These are phyloP conservation scores for Congeria kusceri DNA, from an alignment of 2,888 invertebrate genomes.

Conservation along the genomic window DNA sequence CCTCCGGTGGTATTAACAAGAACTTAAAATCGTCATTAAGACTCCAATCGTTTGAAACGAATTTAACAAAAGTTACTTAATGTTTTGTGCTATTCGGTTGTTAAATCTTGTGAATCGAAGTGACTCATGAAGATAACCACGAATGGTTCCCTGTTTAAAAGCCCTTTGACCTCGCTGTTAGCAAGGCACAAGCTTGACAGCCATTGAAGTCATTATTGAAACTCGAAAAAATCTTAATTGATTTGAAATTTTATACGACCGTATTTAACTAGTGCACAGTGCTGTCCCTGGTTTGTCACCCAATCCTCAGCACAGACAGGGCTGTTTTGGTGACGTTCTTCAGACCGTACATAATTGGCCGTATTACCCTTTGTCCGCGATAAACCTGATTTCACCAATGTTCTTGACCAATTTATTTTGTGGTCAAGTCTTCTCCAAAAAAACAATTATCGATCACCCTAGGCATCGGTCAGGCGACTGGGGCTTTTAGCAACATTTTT, in stretches of 20 bases:
- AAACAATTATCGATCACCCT: slow-evolving; percentile 4
- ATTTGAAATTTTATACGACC: neutral
- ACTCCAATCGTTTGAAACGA: no score
- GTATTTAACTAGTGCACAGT: neutral
- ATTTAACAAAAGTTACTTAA: no score
- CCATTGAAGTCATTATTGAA: neutral
- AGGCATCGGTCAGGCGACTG: neutral
- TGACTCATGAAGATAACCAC: no score
- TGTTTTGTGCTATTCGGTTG: no score
- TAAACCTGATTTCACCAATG: neutral
- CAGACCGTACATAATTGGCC: neutral
- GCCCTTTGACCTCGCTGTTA: neutral
- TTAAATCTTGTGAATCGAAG: no score
- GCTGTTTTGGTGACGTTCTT: neutral
- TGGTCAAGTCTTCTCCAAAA: neutral
- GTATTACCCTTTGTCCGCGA: neutral
- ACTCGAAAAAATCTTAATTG: neutral
- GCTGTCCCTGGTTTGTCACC: neutral
- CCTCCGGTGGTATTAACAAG: no score
- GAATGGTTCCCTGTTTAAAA: no score
- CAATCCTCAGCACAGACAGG: neutral
- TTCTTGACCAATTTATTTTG: slow-evolving; percentile 5
- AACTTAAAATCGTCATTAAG: no score
- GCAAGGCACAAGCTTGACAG: neutral
- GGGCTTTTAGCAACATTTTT: slow-evolving; percentile 7